Evolutionary conservation across 2,113 vertebrate genomes (phyloP).

Genomic region (Poicephalus meyeri): DNA sequence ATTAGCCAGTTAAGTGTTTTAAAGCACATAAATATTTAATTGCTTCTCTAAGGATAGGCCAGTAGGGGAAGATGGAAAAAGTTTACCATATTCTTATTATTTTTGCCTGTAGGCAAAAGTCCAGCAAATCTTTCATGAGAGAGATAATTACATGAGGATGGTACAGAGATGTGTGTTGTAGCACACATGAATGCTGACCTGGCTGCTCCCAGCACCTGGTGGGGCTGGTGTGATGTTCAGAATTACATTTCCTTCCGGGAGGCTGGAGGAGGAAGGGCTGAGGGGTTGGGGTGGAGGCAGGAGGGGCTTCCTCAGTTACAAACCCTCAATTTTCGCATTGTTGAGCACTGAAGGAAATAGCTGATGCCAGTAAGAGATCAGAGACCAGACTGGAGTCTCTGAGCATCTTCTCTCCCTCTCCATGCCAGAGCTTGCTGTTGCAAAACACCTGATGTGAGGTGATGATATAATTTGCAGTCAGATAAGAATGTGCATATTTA

Average conservation of each 20-base stretch:
- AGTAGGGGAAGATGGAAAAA: constrained; percentile 5
- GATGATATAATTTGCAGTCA: constrained; percentile 3
- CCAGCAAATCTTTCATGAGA: constrained; percentile 59
- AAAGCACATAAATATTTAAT: constrained; percentile 54
- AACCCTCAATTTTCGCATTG: neutral
- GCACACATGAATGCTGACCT: constrained; percentile 45
- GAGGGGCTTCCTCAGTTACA: neutral
- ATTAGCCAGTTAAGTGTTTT: constrained; percentile 27
- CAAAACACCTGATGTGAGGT: neutral
- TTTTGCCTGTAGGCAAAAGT: constrained; percentile 62
- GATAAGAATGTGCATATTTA: neutral
- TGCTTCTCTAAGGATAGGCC: neutral
- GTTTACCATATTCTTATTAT: constrained; percentile 37
- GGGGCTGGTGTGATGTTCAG: constrained; percentile 35
- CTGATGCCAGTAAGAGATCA: neutral
- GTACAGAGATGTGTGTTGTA: neutral
- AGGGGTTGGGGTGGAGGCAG: neutral
- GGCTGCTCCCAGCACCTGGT: constrained; percentile 11
- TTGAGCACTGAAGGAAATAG: neutral
- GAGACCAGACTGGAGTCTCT: neutral
- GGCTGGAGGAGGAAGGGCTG: neutral
- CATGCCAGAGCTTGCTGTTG: neutral
- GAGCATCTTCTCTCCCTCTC: neutral
- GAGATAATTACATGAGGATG: constrained; percentile 64
- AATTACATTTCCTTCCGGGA: constrained; percentile 54